Evolutionary conservation across 2,113 vertebrate genomes (phyloP).

Genomic region (Gobio gobio): DNA sequence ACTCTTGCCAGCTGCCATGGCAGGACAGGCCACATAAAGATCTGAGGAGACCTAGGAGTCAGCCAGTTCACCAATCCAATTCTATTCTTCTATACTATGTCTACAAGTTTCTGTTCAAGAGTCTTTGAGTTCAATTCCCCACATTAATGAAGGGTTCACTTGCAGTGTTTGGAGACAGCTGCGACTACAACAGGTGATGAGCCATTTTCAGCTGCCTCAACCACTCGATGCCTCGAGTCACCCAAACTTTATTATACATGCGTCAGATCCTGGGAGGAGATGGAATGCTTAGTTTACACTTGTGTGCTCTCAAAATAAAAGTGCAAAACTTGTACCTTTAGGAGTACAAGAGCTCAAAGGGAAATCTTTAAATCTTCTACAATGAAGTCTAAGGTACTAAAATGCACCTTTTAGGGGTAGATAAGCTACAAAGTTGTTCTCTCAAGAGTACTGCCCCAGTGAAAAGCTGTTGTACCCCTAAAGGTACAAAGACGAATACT

Average conservation of each 20-base stretch:
- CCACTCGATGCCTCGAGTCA: neutral
- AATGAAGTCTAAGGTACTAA: too few relatives aligned
- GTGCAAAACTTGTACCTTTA: neutral
- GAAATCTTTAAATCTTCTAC: too few relatives aligned
- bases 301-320: neutral
- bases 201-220: slow-evolving; percentile 19
- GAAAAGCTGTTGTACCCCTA: neutral
- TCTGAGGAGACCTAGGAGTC: slow-evolving; percentile 45
- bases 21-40: slow-evolving; percentile 4
- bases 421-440: neutral
- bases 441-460: neutral
- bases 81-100: slow-evolving; percentile 37
- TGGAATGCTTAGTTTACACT: neutral
- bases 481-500: neutral
- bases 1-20: slow-evolving; percentile 83
- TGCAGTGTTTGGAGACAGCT: slow-evolving; percentile 61
- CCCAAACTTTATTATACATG: neutral
- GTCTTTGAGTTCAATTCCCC: neutral
- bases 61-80: slow-evolving; percentile 29
- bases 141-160: slow-evolving; percentile 32
- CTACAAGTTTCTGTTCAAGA: neutral
- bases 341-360: neutral
- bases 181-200: slow-evolving; percentile 68
- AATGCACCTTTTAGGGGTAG: neutral
- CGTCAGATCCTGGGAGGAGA: slow-evolving; percentile 19